Evolutionary conservation across 2,113 vertebrate species (phyloP).

Genomic region (Pionites leucogaster): DNA sequence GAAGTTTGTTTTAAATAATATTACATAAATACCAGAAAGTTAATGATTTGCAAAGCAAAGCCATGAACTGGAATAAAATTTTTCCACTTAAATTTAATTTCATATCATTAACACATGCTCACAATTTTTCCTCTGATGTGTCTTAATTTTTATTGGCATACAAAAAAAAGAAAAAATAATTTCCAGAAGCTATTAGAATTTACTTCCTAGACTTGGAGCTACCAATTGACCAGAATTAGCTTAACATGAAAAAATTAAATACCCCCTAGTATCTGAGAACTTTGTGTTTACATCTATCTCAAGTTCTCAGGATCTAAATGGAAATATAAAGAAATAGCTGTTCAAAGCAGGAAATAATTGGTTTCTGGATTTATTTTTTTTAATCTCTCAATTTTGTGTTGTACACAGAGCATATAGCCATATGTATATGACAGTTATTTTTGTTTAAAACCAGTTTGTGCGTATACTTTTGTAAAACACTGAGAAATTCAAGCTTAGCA

Average conservation of each 20-base stretch:
- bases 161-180: not conserved
- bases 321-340: not conserved
- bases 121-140: not conserved
- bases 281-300: not conserved
- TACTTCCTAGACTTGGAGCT: not conserved
- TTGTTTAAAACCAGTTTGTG: slow-evolving; percentile 18
- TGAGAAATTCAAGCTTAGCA: not conserved
- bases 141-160: not conserved
- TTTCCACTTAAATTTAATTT: not conserved
- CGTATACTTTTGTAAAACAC: not conserved
- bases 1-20: not conserved
- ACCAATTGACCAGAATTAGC: not conserved
- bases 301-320: not conserved
- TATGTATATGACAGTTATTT: not conserved
- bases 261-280: not conserved
- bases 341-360: not conserved
- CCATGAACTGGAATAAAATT: not conserved
- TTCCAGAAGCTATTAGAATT: not conserved
- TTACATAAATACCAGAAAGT: not conserved
- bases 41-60: not conserved
- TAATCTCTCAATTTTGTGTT: not conserved
- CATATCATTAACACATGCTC: not conserved
- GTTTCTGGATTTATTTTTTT: not conserved
- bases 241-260: not conserved
- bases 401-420: not conserved